These are phyloP conservation scores for Ennomos fuscantarius DNA, from an alignment of 2,888 invertebrate species.

Conservation along the genomic window DNA sequence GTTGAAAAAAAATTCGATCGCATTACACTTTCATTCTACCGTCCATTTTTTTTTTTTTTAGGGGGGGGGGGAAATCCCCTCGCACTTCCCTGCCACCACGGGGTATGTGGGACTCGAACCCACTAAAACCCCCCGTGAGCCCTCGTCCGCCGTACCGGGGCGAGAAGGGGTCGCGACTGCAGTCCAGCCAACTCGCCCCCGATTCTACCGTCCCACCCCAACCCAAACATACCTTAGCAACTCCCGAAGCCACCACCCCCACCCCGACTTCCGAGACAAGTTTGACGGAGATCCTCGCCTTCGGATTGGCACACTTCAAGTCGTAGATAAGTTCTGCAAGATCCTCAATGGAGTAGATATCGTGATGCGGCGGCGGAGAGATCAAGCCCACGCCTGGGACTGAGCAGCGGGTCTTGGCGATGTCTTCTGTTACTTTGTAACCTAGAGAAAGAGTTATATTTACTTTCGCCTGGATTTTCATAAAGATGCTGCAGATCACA, in stretches of 20 bases:
- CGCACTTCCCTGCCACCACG: too few relatives aligned
- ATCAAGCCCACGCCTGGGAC: conserved; percentile 98
- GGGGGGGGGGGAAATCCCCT: too few relatives aligned
- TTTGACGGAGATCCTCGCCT: conserved; percentile 98
- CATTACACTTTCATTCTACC: too few relatives aligned
- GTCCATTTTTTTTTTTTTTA: too few relatives aligned
- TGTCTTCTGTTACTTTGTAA: conserved; percentile 96
- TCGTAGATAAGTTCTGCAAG: conserved; percentile 99
- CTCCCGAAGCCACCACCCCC: conserved; percentile 99
- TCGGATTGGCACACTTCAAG: conserved; percentile 98
- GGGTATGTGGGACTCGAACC: too few relatives aligned
- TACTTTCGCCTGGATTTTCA: too few relatives aligned
- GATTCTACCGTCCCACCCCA: too few relatives aligned
- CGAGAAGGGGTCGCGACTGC: too few relatives aligned
- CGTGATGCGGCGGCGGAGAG: conserved; percentile 99
- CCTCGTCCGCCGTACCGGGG: too few relatives aligned
- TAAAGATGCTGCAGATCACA: background rate
- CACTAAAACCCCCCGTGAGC: too few relatives aligned
- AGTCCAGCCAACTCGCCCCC: too few relatives aligned
- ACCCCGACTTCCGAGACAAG: conserved; percentile 99
- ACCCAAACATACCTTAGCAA: conserved; percentile 91
- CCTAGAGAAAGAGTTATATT: conserved; percentile 51
- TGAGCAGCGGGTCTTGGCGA: conserved; percentile 97
- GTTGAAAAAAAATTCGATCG: too few relatives aligned
- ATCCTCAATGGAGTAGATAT: conserved; percentile 99